A percentile compares a stretch with the other conserved stretches of the same genome.
These are phyloP conservation scores for Tursiops truncatus DNA, from an alignment of 2,113 vertebrate genomes.

Conservation along the genomic window DNA sequence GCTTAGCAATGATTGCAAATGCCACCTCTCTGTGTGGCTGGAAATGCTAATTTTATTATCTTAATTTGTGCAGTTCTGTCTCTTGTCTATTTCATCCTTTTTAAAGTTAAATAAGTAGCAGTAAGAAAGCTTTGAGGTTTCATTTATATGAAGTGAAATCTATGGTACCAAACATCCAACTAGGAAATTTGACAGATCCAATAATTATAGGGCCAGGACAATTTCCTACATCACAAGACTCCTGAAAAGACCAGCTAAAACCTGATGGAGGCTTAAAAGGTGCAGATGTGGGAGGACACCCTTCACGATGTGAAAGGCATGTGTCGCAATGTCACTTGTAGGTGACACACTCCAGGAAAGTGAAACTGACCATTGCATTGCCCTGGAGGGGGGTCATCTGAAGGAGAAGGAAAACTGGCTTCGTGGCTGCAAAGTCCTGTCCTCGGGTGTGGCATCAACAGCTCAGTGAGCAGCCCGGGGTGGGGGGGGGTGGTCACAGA, in stretches of 20 bases:
- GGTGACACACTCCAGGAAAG: neutral
- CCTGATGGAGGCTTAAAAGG: rapidly evolving
- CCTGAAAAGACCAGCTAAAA: neutral
- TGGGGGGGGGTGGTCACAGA: rapidly evolving
- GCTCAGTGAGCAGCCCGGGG: neutral
- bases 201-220: rapidly evolving
- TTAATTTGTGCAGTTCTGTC: slow-evolving; percentile 30
- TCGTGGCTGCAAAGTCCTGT: rapidly evolving
- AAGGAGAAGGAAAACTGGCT: rapidly evolving
- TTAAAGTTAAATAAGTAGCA: slow-evolving; percentile 21
- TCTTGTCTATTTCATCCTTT: slow-evolving; percentile 12
- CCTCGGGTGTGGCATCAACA: rapidly evolving
- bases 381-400: rapidly evolving
- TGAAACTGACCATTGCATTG: rapidly evolving
- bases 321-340: rapidly evolving
- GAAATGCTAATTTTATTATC: slow-evolving; percentile 40
- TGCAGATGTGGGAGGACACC: rapidly evolving
- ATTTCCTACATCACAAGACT: rapidly evolving
- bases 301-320: rapidly evolving
- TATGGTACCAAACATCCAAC: too few species aligned
- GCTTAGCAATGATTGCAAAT: neutral
- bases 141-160: neutral
- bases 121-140: neutral
- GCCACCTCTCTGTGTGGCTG: neutral
- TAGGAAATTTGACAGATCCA: too few species aligned